Base-by-base conservation (phyloP, 2,797 vertebrate species). In the Orestias chungarensis region DNA sequence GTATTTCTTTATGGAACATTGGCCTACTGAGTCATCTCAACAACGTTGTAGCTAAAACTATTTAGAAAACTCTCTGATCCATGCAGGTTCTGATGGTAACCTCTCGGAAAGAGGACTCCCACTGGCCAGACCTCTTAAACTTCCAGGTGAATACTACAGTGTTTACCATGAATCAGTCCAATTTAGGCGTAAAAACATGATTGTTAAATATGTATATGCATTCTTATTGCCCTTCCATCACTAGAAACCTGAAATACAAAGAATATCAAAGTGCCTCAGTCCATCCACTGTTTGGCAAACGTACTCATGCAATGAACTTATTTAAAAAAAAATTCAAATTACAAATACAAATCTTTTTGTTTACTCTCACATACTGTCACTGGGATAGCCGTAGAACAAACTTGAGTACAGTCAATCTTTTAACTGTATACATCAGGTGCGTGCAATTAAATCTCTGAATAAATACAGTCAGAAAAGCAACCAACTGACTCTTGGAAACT, bases 71-170 rank as follows among this genome's bases (percentile, higher is more conserved):
- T 38, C 27, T 29, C 10, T 27, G 3, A 4, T 54, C 23, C 54
- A 8, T 38, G 17, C 66, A 54, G 66, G 33, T 54, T 18, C 49
- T 27, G 66, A 35, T 25, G 66, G 50, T 18, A 82, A 86, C 73
- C 3, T 73, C 4, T 76, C 82, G 64, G 62, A 71, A 59, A 83
- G 79, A 23, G 31, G 62, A 2, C 75, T 93, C 57, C 91, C 90
- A 76, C 87, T 89, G 82, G 86, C 84, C 38, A 89, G 85, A 80
- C 93, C 93, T 62, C 79, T 93, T 35, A 93, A 86, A 85, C 87
- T 91, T 12, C 93, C 93, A 83, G 93, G 93, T 93, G 52, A 86
- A 68, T 57, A 27, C 70, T 80, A 69, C 54, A 64, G 64, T n/a
- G 4, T 42, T 11, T 42, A 66, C 12, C 7, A 44, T 50, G 10